phyloP scores from a whole-genome alignment of 2,113 vertebrate genomes.

The Falco punctatus region DNA sequence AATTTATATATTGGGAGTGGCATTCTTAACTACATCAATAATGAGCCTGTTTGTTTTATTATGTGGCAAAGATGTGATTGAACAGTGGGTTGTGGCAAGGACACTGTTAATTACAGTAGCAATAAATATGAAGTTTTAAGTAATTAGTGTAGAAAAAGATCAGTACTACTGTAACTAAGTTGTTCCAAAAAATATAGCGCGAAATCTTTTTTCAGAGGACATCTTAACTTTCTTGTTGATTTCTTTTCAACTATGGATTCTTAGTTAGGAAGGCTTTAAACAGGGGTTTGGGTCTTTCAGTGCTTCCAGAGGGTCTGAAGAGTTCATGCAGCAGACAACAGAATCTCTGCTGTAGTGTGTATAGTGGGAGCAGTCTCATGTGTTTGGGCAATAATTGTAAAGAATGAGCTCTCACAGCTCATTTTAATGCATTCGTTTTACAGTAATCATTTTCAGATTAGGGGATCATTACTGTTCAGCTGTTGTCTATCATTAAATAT shows the following conservation, averaged over 20 bases:
- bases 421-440: neutral
- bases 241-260: neutral
- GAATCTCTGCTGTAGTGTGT: no score
- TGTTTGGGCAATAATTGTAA: neutral
- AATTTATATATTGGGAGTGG: neutral
- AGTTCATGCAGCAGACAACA: no score
- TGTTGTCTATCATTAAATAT: neutral
- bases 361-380: neutral
- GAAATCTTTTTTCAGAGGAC: neutral
- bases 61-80: neutral
- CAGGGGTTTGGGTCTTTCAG: neutral
- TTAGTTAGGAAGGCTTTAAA: neutral
- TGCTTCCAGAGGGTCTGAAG: neutral
- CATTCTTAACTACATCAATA: neutral
- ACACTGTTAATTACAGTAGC: neutral
- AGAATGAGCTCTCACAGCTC: neutral
- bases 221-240: neutral
- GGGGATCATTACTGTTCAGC: neutral
- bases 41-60: accelerated
- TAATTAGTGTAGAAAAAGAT: neutral
- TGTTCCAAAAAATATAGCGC: neutral
- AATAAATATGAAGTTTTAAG: neutral
- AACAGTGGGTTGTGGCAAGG: neutral
- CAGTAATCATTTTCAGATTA: neutral
- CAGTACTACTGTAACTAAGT: neutral